Conservation (phyloP, 2,888 invertebrate species). For the Oxyscelio sp. region DNA sequence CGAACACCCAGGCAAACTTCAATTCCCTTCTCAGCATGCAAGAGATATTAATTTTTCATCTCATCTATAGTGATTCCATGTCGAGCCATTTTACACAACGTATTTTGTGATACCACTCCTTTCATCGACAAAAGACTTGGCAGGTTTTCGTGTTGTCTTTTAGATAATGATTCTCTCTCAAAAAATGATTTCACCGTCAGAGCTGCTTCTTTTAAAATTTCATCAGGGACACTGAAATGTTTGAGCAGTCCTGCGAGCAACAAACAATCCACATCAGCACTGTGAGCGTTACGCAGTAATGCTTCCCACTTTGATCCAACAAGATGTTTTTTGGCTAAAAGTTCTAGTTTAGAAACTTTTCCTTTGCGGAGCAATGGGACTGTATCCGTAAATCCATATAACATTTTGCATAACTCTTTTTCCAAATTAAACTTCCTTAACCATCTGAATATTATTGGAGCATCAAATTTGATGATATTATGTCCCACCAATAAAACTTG, state of each 20-base stretch:
- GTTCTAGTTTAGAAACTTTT: constrained; percentile 35
- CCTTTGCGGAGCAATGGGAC: constrained; percentile 35
- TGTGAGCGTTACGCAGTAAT: constrained; percentile 17
- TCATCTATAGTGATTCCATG: too few species aligned
- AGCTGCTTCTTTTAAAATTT: too few species aligned
- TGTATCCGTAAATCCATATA: constrained; percentile 36
- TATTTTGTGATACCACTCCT: too few species aligned
- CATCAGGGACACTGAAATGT: constrained; percentile 33
- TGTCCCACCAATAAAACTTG: constrained; percentile 43
- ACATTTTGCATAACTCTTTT: constrained; percentile 28
- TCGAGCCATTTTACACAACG: too few species aligned
- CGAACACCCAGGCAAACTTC: too few species aligned
- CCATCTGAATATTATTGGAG: constrained; percentile 28
- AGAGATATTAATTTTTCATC: too few species aligned
- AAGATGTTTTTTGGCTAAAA: constrained; percentile 32
- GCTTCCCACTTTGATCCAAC: background rate
- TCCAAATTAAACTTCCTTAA: background rate
- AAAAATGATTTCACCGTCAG: too few species aligned
- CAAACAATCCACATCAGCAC: constrained; percentile 34
- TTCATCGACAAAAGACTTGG: too few species aligned
- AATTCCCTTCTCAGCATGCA: too few species aligned
- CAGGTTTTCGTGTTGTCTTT: too few species aligned
- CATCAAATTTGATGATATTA: constrained; percentile 47
- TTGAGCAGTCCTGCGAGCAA: constrained; percentile 25
- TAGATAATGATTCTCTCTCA: too few species aligned